Conservation (phyloP, 64 coral and sea anemone genomes). For the Pachyseris speciosa region DNA sequence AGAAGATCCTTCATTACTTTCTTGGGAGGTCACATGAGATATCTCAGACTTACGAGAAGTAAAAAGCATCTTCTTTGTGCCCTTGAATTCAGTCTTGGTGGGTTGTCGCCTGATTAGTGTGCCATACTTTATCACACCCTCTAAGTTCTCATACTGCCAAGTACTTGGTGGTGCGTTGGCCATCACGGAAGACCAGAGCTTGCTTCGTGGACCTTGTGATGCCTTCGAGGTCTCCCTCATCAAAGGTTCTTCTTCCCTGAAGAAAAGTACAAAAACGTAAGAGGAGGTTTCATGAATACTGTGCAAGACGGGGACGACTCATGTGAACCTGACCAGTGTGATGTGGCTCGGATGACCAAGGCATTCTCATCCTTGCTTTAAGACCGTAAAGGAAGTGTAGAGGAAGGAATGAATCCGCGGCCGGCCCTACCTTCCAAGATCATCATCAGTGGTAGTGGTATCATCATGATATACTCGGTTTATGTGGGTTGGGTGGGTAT, state of each 20-base stretch:
- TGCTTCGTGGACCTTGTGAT: not conserved
- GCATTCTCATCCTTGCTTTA: no score
- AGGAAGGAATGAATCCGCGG: no score
- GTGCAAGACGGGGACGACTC: not conserved
- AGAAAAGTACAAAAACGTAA: not conserved
- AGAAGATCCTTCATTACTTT: no score
- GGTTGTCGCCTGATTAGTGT: constrained; percentile 78
- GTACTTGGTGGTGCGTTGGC: constrained; percentile 48
- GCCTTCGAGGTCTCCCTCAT: not conserved
- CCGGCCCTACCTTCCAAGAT: no score
- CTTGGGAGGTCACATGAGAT: no score
- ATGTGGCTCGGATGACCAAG: no score
- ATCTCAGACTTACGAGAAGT: constrained; percentile 70
- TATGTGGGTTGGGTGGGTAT: no score
- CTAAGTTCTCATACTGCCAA: constrained; percentile 73
- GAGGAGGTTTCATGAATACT: not conserved
- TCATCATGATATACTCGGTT: no score
- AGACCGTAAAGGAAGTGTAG: no score
- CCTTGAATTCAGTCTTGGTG: constrained; percentile 55
- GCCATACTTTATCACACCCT: constrained; percentile 23
- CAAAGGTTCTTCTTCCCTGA: constrained; percentile 17
- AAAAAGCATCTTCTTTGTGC: constrained; percentile 50
- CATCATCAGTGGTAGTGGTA: no score
- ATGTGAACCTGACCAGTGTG: no score
- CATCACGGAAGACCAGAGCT: constrained; percentile 53